These are phyloP conservation scores for Pollenia amentaria DNA, from an alignment of 2,888 invertebrate genomes.

Conservation along the genomic window DNA sequence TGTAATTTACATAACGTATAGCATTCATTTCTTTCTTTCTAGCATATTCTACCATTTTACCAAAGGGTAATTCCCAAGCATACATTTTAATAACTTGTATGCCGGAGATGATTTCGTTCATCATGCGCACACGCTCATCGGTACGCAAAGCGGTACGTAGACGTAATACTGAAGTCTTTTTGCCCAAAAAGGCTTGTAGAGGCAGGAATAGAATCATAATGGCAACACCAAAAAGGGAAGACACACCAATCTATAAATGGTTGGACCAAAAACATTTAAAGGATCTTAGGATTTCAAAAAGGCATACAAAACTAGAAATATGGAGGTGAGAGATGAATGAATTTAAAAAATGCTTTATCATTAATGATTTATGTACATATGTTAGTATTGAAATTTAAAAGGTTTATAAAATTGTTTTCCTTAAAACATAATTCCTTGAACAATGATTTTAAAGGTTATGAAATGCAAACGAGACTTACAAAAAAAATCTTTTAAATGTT, in stretches of 20 bases:
- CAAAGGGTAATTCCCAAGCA: slow-evolving; percentile 96
- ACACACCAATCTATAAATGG: slow-evolving; percentile 85
- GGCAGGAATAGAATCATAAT: slow-evolving; percentile 89
- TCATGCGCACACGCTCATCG: slow-evolving; percentile 94
- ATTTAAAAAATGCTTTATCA: background rate
- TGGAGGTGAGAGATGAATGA: slow-evolving; percentile 1
- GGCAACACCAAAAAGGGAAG: slow-evolving; percentile 86
- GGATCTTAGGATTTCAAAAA: background rate
- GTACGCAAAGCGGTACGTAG: slow-evolving; percentile 93
- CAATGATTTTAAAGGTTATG: background rate
- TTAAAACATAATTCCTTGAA: background rate
- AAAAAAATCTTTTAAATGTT: background rate
- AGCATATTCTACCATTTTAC: slow-evolving; percentile 89
- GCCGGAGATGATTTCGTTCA: slow-evolving; percentile 95
- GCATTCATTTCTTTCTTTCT: slow-evolving; percentile 87
- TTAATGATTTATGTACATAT: background rate
- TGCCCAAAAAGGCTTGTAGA: slow-evolving; percentile 91
- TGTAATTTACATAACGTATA: slow-evolving; percentile 90
- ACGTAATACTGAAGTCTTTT: slow-evolving; percentile 90
- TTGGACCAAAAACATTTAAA: slow-evolving; percentile 20
- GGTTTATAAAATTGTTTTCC: too few species aligned
- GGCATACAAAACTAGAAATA: background rate
- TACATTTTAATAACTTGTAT: slow-evolving; percentile 98
- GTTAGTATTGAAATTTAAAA: too few species aligned
- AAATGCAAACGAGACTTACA: background rate